These are phyloP conservation scores for Rhinichthys osculus DNA, from an alignment of 2,797 vertebrate genomes.

Conservation along the genomic window DNA sequence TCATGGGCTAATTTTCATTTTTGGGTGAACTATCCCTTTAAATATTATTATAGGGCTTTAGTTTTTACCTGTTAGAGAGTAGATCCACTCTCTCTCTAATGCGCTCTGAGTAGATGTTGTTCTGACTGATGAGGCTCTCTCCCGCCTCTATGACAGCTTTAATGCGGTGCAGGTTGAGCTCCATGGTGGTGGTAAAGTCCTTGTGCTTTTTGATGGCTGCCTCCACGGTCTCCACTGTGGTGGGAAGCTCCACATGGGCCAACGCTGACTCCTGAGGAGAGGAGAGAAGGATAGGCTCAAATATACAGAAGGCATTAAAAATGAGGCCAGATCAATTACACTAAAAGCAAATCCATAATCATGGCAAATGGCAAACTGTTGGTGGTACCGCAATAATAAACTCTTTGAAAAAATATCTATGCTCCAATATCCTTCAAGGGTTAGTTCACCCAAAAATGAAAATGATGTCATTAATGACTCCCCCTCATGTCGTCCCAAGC, in stretches of 20 bases:
- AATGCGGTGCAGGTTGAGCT: conserved; percentile 89
- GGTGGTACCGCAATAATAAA: conserved; percentile 16
- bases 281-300: conserved; percentile 13
- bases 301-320: background rate
- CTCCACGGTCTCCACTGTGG: conserved; percentile 84
- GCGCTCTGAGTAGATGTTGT: conserved; percentile 85
- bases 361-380: background rate
- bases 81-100: conserved; percentile 82
- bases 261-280: conserved; percentile 81
- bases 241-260: conserved; percentile 84
- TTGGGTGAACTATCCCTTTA: background rate
- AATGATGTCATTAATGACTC: no score
- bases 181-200: conserved; percentile 92
- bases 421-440: background rate
- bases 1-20: no score
- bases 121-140: conserved; percentile 87
- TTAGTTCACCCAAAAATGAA: no score
- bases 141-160: conserved; percentile 87
- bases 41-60: background rate
- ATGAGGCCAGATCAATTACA: background rate
- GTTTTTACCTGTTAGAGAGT: conserved; percentile 83
- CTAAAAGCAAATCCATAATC: conserved; percentile 22
- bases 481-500: no score
- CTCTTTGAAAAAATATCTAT: background rate
- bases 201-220: conserved; percentile 87